Evolutionary conservation across 2,113 vertebrate species (phyloP).

Genomic region (Indri indri): DNA sequence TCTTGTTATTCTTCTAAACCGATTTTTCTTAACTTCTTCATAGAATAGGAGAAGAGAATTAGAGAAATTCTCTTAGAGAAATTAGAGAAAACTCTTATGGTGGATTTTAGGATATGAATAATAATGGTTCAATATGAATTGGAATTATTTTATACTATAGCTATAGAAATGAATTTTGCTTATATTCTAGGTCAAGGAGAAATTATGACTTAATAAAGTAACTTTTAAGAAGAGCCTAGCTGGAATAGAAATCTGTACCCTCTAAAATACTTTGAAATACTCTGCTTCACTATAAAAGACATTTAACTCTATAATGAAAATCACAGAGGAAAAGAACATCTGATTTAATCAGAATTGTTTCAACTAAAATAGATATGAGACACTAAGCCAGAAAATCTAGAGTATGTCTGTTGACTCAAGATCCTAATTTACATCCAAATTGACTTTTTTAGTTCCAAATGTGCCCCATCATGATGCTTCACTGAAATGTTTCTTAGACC

Average conservation of each 20-base stretch:
- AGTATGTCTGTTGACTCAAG: not conserved
- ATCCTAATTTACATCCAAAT: conserved; percentile 64
- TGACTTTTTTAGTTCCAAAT: conserved; percentile 15
- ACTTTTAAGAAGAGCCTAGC: not conserved
- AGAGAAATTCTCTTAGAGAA: no score
- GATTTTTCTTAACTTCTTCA: not conserved
- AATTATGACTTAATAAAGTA: conserved; percentile 23
- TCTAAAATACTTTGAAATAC: conserved; percentile 35
- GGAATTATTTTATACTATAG: not conserved
- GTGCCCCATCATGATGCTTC: not conserved
- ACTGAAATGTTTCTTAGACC: conserved; percentile 20
- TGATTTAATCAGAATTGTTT: conserved; percentile 64
- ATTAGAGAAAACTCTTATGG: not conserved
- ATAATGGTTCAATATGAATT: conserved; percentile 16
- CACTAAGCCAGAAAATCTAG: conserved; percentile 42
- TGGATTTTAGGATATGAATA: not conserved
- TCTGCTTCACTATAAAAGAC: conserved; percentile 42
- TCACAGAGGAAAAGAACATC: conserved; percentile 39
- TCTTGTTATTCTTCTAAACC: not conserved
- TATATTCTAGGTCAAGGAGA: conserved; percentile 6
- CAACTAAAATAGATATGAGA: conserved; percentile 26
- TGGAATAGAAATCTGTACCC: not conserved
- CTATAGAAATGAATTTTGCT: not conserved
- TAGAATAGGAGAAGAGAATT: not conserved
- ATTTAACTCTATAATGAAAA: conserved; percentile 45